These are phyloP conservation scores for Rhinophrynus dorsalis DNA, from an alignment of 2,797 vertebrate species.

Conservation along the genomic window DNA sequence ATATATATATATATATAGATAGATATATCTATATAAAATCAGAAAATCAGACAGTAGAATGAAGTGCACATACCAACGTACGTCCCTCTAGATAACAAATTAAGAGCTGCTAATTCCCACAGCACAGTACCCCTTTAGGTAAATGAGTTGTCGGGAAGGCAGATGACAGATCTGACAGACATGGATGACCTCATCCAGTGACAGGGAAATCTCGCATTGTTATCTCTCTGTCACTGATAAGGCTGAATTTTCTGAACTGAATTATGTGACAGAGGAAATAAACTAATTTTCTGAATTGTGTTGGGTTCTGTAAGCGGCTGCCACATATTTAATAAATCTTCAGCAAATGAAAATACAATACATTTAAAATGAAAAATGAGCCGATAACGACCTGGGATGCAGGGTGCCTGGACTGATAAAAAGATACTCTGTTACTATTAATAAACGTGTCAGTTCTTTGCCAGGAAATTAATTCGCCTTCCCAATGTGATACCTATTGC, in stretches of 20 bases:
- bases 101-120: no score
- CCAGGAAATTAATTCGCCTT: neutral
- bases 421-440: constrained; percentile 6
- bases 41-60: no score
- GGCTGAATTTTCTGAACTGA: neutral
- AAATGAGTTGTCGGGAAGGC: no score
- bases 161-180: no score
- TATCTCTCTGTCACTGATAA: no score
- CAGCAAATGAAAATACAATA: neutral
- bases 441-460: constrained; percentile 8
- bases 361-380: constrained; percentile 1
- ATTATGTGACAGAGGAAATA: neutral
- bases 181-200: no score
- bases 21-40: no score
- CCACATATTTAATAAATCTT: neutral
- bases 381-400: neutral
- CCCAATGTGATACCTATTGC: neutral
- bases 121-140: no score
- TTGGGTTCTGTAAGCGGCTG: neutral
- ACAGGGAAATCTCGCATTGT: no score
- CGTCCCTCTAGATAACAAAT: no score
- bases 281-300: neutral
- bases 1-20: no score
- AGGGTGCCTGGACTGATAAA: constrained; percentile 7
- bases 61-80: no score